Evolutionary conservation across 2,797 vertebrate genomes (phyloP).

Genomic region (Limnodromus scolopaceus): DNA sequence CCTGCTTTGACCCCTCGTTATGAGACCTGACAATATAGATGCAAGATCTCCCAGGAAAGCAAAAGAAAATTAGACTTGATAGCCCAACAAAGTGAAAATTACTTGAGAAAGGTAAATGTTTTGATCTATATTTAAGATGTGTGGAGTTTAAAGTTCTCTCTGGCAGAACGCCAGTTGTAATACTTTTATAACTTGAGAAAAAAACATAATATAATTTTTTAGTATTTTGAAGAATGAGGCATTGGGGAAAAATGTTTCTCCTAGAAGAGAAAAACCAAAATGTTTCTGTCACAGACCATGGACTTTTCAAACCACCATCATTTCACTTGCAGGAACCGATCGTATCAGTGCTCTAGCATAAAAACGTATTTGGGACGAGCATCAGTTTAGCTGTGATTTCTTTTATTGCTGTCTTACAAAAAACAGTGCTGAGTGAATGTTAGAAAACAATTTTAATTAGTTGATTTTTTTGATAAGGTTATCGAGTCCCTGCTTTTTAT

Average conservation of each 20-base stretch:
- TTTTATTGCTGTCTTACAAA: not conserved
- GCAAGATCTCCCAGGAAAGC: not conserved
- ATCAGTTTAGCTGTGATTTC: not conserved
- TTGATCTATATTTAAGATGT: not conserved
- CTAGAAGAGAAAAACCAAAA: not conserved
- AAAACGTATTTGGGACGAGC: not conserved
- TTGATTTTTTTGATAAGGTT: not conserved
- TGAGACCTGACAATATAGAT: not conserved
- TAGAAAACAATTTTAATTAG: not conserved
- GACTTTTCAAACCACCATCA: not conserved
- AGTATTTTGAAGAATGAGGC: not conserved
- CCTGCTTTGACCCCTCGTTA: not conserved
- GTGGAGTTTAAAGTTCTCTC: not conserved
- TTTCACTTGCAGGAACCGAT: not conserved
- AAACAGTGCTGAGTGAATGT: not conserved
- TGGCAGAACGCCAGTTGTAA: not conserved
- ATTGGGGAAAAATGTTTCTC: not conserved
- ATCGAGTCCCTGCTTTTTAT: not conserved
- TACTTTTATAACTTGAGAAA: not conserved
- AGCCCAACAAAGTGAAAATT: not conserved
- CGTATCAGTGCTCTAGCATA: not conserved
- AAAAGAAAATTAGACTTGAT: not conserved
- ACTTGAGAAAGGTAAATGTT: not conserved
- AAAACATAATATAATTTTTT: not conserved
- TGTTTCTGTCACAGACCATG: not conserved